phyloP scores from a whole-genome alignment of 2,113 vertebrate species.

The Melanerpes formicivorus region DNA sequence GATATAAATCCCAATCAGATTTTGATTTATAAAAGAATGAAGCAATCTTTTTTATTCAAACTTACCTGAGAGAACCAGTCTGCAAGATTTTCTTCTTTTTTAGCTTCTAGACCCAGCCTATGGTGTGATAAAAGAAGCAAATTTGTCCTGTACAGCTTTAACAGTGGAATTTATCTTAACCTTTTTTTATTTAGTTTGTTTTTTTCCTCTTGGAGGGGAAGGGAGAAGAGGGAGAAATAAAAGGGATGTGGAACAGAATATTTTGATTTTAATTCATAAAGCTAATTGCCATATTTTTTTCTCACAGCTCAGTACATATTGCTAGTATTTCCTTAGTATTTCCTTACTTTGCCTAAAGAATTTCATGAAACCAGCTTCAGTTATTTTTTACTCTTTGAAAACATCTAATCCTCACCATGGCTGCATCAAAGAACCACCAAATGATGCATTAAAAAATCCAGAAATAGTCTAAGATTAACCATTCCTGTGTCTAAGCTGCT shows the following conservation, averaged over 20 bases:
- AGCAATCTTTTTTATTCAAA: background rate
- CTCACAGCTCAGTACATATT: background rate
- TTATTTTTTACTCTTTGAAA: background rate
- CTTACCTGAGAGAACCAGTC: conserved; percentile 97
- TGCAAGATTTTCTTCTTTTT: conserved; percentile 95
- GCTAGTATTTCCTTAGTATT: background rate
- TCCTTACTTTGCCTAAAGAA: background rate
- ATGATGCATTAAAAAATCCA: background rate
- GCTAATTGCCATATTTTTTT: background rate
- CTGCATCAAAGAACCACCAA: background rate
- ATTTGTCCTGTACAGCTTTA: background rate
- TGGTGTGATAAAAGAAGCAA: background rate
- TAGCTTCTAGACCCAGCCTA: conserved; percentile 94
- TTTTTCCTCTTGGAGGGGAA: background rate
- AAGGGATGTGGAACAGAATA: background rate
- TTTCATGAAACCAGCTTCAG: background rate
- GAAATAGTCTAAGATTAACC: background rate
- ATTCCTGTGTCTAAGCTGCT: background rate
- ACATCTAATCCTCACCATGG: background rate
- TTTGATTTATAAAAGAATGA: background rate
- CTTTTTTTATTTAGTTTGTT: background rate
- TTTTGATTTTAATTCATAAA: background rate
- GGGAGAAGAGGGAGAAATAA: background rate
- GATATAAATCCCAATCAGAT: background rate
- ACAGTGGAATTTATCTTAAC: background rate